Base-by-base conservation (phyloP, 2,113 vertebrate species). In the Brienomyrus longianalis region DNA sequence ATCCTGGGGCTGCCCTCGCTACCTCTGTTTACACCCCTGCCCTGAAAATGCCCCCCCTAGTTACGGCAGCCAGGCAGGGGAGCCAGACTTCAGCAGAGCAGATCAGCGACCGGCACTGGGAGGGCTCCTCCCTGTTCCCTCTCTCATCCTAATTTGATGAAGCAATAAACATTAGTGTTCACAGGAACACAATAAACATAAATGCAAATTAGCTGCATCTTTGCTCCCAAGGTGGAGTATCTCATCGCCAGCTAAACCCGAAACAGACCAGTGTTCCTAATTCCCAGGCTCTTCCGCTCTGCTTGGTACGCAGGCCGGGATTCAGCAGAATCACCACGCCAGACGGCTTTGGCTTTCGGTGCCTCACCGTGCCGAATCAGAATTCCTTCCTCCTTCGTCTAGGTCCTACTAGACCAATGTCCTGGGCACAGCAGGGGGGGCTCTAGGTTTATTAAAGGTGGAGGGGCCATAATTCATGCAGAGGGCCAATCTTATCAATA, bases 331-430 rank as follows among this genome's bases (percentile, higher is more conserved):
- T 89, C 85, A 56, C 90, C 90, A 66, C 7, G 3, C 27, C 88
- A 77, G 89, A 91, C 87, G 89, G 88, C 88, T 90, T 87, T 39
- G 66, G 77, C 89, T 88, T 87, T 2, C 17, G 56, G 31, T 51
- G 87, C 50, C 9, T 43, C 80, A 45, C 83, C 39, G 21, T 9
- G 19, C 9, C n/a, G 5, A n/a, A 43, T 39, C 74, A 43, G 35
- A 80, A 43, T 19, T 39, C 13, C 74, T 19, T 10, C 35, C 35
- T 43, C 74, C 31, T 39, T 80, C 0, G 5, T 35, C 74, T 80
- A 77, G 70, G 31, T 5, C 27, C 10, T 31, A 77, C 4, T 31
- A 43, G 31, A 43, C 35, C 31, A 7, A 39, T 15, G 11, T 39
- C 31, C 70, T 77, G 31, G 39, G 74, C 31, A 43, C 62, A 13